These are phyloP conservation scores for Andrena praecox DNA, from an alignment of 2,888 invertebrate species.

Conservation along the genomic window DNA sequence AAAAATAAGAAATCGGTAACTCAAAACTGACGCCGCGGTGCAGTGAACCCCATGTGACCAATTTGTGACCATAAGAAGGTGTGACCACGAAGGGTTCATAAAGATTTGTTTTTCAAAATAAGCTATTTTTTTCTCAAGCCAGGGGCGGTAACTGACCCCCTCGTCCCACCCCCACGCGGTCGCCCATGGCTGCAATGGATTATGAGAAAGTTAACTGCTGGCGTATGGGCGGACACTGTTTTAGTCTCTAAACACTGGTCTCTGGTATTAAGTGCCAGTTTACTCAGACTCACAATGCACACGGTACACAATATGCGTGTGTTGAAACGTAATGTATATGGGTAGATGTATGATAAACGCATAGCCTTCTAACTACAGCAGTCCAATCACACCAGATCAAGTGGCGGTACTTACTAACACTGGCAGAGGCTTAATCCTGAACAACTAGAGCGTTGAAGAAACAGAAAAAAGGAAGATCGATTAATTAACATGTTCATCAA, in stretches of 20 bases:
- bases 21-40: no score
- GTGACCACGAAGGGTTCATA: no score
- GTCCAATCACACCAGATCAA: constrained; percentile 86
- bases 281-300: constrained; percentile 57
- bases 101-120: no score
- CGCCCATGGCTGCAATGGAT: no score
- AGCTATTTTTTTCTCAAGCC: no score
- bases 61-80: no score
- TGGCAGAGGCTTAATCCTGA: constrained; percentile 99
- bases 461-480: constrained; percentile 84
- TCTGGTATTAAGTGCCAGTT: constrained; percentile 7
- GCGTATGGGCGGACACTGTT: neutral
- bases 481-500: constrained; percentile 78
- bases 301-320: constrained; percentile 51
- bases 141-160: no score
- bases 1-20: no score
- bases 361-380: constrained; percentile 85
- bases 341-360: constrained; percentile 75
- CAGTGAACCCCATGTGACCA: no score
- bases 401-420: constrained; percentile 96
- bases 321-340: constrained; percentile 49
- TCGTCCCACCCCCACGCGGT: no score
- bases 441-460: constrained; percentile 92
- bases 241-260: neutral
- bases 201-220: neutral